Base-by-base conservation (phyloP, 2,797 vertebrate species). In the Natrix natrix region DNA sequence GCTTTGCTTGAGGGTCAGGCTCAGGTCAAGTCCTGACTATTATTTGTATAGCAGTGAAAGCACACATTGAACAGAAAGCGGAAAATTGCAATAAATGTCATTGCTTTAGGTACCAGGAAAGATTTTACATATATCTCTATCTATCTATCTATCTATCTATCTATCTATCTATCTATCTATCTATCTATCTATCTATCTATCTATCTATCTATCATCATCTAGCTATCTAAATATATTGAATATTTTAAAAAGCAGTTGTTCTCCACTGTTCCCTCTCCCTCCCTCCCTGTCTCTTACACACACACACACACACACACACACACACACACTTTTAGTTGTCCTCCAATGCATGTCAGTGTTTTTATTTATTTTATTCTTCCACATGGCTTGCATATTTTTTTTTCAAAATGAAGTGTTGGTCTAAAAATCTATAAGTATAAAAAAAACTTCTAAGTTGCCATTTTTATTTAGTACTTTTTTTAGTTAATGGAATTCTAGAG, bases 381-480 rank as follows among this genome's bases (percentile, higher is more conserved):
- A 91, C 55, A 32, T 93, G 37, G 74, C 24, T 32, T 52, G 10
- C 14, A 89, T 60, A 32, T 54, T 89, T 89, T 16, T 57, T 59
- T 12, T 91, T 94, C 87, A 59, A 61, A 63, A 74, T 89, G 26
- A 87, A 92, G 94, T n/a, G 28, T 59, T 10, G 89, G 61, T 54
- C 93, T 61, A 87, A 88, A 88, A 17, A 48, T 78, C 37, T 90
- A 61, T 86, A 61, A 92, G 87, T 37, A 60, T 37, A 24, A 60
- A 86, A 78, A 3, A 3, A 37, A 90, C 91, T 74, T 94, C 86
- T 87, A 37, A 89, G 14, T 61, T 95, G 92, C 91, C 94, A 93
- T 89, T 61, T 61, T 96, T 95, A 93, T 95, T 93, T 94, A 96
- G 74, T 94, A 93, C 89, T 94, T 93, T 95, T 91, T 94, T 11